Evolutionary conservation across 2,113 vertebrate genomes (phyloP).

Genomic region (Aptenodytes patagonicus): DNA sequence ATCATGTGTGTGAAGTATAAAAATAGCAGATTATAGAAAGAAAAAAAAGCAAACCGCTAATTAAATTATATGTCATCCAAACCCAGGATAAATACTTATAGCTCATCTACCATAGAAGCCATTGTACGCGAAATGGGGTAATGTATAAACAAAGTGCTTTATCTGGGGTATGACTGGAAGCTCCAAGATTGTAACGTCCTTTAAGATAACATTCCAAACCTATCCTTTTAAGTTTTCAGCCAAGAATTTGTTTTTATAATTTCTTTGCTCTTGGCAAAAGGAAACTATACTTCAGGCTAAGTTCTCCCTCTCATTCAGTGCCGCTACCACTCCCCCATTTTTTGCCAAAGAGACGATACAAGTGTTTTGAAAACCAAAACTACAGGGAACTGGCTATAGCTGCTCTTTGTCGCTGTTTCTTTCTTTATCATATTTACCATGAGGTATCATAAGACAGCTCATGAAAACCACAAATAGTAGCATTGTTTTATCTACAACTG

Average conservation of each 20-base stretch:
- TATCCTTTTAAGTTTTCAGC: slow-evolving; percentile 76
- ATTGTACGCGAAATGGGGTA: slow-evolving; percentile 50
- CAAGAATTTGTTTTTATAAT: slow-evolving; percentile 81
- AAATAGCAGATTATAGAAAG: not conserved
- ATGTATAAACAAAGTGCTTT: slow-evolving; percentile 75
- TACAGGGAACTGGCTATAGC: not conserved
- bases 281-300: slow-evolving; percentile 31
- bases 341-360: slow-evolving; percentile 1
- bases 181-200: slow-evolving; percentile 69
- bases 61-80: not conserved
- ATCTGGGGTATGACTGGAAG: slow-evolving; percentile 75
- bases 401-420: not conserved
- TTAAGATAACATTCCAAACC: slow-evolving; percentile 83
- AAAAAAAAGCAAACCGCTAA: slow-evolving; percentile 8
- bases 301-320: not conserved
- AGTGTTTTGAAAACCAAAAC: slow-evolving; percentile 7
- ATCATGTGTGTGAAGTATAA: not conserved
- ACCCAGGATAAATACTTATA: not conserved
- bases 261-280: slow-evolving; percentile 72
- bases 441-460: not conserved
- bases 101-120: slow-evolving; percentile 14
- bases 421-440: not conserved
- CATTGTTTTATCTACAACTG: not conserved
- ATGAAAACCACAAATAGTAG: not conserved
- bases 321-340: slow-evolving; percentile 15